These are phyloP conservation scores for Penaeus indicus DNA, from an alignment of 1,140 invertebrate species.

Conservation along the genomic window DNA sequence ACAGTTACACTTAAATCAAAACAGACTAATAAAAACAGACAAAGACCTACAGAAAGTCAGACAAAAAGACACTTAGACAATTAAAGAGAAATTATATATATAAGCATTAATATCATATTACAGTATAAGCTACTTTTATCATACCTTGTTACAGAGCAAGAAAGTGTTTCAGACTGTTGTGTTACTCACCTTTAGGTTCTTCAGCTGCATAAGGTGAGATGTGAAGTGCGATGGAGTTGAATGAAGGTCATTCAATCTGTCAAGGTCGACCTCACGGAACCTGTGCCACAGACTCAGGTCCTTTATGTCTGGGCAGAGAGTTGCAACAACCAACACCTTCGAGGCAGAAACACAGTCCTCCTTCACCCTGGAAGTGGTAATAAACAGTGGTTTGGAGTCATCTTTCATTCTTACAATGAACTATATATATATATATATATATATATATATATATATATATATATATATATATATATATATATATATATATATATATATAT, in stretches of 20 bases:
- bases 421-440: too few relatives aligned
- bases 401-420: background rate
- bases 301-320: slow-evolving; percentile 43
- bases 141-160: background rate
- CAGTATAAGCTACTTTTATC: too few relatives aligned
- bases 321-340: slow-evolving; percentile 33
- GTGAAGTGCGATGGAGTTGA: slow-evolving; percentile 23
- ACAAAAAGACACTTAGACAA: background rate
- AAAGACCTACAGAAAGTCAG: too few relatives aligned
- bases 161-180: background rate
- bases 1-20: too few relatives aligned
- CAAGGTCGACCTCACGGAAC: slow-evolving; percentile 52
- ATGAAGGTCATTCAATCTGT: slow-evolving; percentile 9
- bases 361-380: slow-evolving; percentile 34
- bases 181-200: slow-evolving; percentile 27
- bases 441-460: too few relatives aligned
- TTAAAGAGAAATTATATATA: too few relatives aligned
- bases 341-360: slow-evolving; percentile 46
- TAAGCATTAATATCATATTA: too few relatives aligned
- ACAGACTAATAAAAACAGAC: too few relatives aligned
- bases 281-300: slow-evolving; percentile 45
- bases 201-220: slow-evolving; percentile 32
- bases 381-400: background rate
- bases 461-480: too few relatives aligned
- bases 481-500: too few relatives aligned